A percentile compares a stretch with the other conserved stretches of the same genome.
Evolutionary conservation across 2,797 vertebrate genomes (phyloP).

Genomic region (Enteromius argenteus): DNA sequence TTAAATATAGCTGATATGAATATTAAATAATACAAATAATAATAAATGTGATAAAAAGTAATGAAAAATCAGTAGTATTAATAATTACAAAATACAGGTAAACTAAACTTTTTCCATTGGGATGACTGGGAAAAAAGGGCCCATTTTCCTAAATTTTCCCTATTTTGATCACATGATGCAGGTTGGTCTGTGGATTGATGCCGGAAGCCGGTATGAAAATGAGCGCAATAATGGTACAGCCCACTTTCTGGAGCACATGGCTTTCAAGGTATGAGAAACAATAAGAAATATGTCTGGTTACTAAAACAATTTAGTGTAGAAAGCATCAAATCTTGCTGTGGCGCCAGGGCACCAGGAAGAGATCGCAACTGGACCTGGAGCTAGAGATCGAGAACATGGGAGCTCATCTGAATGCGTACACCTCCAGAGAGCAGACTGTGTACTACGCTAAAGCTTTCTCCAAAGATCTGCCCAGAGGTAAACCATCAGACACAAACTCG

Average conservation of each 20-base stretch:
- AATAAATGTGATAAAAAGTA: too few relatives aligned
- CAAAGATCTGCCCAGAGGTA: slow-evolving; percentile 95
- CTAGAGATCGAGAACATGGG: slow-evolving; percentile 99
- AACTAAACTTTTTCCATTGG: background rate
- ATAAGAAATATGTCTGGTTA: background rate
- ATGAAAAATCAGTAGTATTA: too few relatives aligned
- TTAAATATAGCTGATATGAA: too few relatives aligned
- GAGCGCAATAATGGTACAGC: slow-evolving; percentile 97
- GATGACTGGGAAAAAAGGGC: background rate
- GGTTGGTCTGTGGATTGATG: slow-evolving; percentile 99
- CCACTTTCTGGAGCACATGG: slow-evolving; percentile 99
- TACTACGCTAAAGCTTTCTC: slow-evolving; percentile 98
- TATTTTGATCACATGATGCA: slow-evolving; percentile 61
- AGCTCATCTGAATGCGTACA: slow-evolving; percentile 96
- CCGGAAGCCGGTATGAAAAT: slow-evolving; percentile 97
- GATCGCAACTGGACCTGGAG: slow-evolving; percentile 95
- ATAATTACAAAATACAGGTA: background rate
- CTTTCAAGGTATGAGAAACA: slow-evolving; percentile 87
- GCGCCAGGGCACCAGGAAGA: slow-evolving; percentile 92
- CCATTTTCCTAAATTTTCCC: background rate
- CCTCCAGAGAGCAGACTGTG: slow-evolving; percentile 95
- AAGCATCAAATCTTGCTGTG: background rate
- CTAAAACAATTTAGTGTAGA: background rate
- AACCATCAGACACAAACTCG: background rate
- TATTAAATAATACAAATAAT: too few relatives aligned